phyloP scores from a whole-genome alignment of 2,797 vertebrate species.

The Phoebastria nigripes region DNA sequence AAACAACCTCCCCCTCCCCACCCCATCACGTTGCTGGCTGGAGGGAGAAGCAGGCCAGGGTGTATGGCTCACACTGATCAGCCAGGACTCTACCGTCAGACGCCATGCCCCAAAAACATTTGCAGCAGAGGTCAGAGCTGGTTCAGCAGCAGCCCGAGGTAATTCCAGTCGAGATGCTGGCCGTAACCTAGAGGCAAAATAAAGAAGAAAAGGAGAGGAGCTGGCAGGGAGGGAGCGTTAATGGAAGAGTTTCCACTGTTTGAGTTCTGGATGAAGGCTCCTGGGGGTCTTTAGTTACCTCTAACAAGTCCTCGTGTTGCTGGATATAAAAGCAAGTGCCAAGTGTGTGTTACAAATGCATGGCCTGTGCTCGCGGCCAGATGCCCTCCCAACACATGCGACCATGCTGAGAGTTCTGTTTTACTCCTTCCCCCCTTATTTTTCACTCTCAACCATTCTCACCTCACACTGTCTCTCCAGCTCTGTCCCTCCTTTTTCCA shows the following conservation, averaged over 20 bases:
- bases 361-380: accelerated
- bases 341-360: accelerated
- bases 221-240: neutral
- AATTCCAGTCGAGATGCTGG: neutral
- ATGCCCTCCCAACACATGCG: neutral
- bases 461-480: accelerated
- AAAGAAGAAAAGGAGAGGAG: neutral
- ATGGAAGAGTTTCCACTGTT: neutral
- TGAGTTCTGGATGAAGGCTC: neutral
- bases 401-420: accelerated
- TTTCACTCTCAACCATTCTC: neutral
- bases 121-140: conserved; percentile 4
- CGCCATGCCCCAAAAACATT: neutral
- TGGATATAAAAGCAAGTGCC: neutral
- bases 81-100: neutral
- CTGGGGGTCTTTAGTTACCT: neutral
- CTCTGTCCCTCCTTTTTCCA: neutral
- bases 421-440: neutral
- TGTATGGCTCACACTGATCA: neutral
- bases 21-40: neutral
- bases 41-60: neutral
- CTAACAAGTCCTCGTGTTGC: neutral
- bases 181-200: neutral
- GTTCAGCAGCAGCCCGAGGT: conserved; percentile 23
- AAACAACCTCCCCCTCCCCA: neutral